A percentile compares a stretch with the other conserved stretches of the same genome.
These are phyloP conservation scores for Argyra leucocephala DNA, from an alignment of 2,888 invertebrate genomes.

Conservation along the genomic window DNA sequence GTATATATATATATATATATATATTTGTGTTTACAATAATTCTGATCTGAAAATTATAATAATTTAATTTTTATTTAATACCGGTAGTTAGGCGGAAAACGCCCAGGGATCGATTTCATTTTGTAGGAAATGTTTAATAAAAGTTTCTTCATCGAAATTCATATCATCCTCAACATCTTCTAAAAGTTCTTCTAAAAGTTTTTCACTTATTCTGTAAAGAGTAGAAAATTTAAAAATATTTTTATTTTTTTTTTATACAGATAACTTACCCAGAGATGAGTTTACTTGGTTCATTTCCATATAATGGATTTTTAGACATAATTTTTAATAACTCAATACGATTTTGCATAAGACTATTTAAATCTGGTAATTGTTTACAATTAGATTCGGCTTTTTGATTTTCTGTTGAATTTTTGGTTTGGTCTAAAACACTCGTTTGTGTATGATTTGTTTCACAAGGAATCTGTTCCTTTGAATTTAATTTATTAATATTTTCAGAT, in stretches of 20 bases:
- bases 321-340: conserved; percentile 19
- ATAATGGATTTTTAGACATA: conserved; percentile 23
- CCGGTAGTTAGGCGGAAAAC: too few species aligned
- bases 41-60: too few species aligned
- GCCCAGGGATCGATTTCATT: conserved; percentile 26
- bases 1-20: too few species aligned
- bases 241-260: not conserved
- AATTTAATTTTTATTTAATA: too few species aligned
- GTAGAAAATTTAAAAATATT: not conserved
- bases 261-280: conserved; percentile 22
- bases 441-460: not conserved
- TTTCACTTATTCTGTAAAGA: conserved; percentile 26
- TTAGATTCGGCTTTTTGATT: too few species aligned
- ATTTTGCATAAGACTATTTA: conserved; percentile 11
- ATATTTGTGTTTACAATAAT: too few species aligned
- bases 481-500: not conserved
- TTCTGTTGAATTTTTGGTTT: not conserved
- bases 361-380: not conserved
- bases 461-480: not conserved
- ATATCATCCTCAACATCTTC: conserved; percentile 25
- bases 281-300: conserved; percentile 26
- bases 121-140: conserved; percentile 29
- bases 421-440: not conserved
- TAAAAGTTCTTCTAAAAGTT: conserved; percentile 26
- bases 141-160: conserved; percentile 28